Evolutionary conservation across 2,888 invertebrate species (phyloP).

Genomic region (Flabesymbios commensalis): DNA sequence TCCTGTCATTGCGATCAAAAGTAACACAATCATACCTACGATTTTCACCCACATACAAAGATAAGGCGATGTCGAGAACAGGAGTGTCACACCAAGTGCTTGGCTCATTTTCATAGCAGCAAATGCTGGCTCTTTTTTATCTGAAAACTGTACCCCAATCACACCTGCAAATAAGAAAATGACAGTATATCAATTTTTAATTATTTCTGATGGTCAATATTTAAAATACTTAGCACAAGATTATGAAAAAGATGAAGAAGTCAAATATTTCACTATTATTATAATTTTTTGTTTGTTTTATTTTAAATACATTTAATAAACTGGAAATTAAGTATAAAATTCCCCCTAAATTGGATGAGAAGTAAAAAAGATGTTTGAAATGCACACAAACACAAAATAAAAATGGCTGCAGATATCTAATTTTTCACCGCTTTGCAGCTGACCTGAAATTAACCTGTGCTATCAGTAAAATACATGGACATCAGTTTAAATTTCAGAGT

Average conservation of each 20-base stretch:
- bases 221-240: background rate
- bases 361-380: too few relatives aligned
- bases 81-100: slow-evolving; percentile 45
- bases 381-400: too few relatives aligned
- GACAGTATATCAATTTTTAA: background rate
- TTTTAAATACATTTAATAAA: too few relatives aligned
- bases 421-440: too few relatives aligned
- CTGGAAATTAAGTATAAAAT: too few relatives aligned
- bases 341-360: too few relatives aligned
- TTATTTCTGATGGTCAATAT: background rate
- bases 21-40: slow-evolving; percentile 37
- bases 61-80: slow-evolving; percentile 43
- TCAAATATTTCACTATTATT: too few relatives aligned
- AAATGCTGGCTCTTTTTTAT: slow-evolving; percentile 54
- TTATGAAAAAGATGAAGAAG: background rate
- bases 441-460: too few relatives aligned
- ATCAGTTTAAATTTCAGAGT: too few relatives aligned
- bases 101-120: slow-evolving; percentile 51
- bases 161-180: slow-evolving; percentile 41
- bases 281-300: too few relatives aligned
- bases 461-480: too few relatives aligned
- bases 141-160: slow-evolving; percentile 49
- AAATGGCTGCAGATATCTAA: too few relatives aligned
- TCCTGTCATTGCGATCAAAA: slow-evolving; percentile 37
- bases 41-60: slow-evolving; percentile 48